These are phyloP conservation scores for Salarias fasciatus DNA, from an alignment of 2,797 vertebrate genomes.

Conservation along the genomic window DNA sequence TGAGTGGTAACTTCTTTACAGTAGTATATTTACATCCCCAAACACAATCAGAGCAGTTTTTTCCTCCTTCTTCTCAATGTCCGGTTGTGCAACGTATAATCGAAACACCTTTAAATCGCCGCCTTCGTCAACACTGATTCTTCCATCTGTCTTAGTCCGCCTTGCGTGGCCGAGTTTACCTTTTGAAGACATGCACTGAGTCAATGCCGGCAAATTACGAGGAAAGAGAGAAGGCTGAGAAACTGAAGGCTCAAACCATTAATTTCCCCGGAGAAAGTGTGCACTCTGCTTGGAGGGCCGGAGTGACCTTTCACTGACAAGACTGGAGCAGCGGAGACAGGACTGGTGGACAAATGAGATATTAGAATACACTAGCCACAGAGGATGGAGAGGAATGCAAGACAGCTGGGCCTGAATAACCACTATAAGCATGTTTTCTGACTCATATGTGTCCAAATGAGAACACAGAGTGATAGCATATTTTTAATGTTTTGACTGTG, in stretches of 20 bases:
- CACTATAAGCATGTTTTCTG: conserved; percentile 19
- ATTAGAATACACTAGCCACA: conserved; percentile 68
- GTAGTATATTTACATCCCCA: too few relatives aligned
- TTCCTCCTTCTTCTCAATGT: conserved; percentile 12
- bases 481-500: neutral
- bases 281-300: conserved; percentile 71
- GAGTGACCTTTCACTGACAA: conserved; percentile 84
- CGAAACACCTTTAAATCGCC: conserved; percentile 12
- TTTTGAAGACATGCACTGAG: conserved; percentile 74
- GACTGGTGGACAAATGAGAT: conserved; percentile 81
- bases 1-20: too few relatives aligned
- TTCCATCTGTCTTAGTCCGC: conserved; percentile 32
- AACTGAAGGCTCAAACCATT: conserved; percentile 79
- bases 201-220: conserved; percentile 74
- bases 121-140: conserved; percentile 37
- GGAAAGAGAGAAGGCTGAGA: conserved; percentile 59
- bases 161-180: conserved; percentile 44
- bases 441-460: conserved; percentile 5
- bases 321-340: conserved; percentile 72
- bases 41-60: too few relatives aligned
- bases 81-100: neutral
- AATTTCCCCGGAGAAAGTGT: conserved; percentile 82
- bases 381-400: conserved; percentile 52
- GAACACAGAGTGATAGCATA: neutral
- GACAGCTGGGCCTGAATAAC: conserved; percentile 35